Base-by-base conservation (phyloP, 2,113 vertebrate genomes). In the Callithrix jacchus region DNA sequence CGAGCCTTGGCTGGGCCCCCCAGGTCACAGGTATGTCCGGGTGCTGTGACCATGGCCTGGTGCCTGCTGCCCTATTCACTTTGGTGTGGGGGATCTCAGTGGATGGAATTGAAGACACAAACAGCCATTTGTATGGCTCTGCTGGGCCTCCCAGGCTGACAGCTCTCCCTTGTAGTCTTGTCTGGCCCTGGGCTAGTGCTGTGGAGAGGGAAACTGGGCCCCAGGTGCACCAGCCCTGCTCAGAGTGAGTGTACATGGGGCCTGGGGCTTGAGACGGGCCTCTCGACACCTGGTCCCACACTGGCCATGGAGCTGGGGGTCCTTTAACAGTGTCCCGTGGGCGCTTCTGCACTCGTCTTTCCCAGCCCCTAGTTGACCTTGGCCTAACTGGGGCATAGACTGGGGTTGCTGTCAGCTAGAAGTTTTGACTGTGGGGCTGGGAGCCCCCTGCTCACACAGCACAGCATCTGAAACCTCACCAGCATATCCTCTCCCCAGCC, bases 31-130 rank as follows among this genome's bases (percentile, higher is more conserved):
- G 30, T 10, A 20, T 0, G 0, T 64, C 5, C 0, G 3, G 45
- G 42, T 25, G 35, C 45, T 56, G 10, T 37, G 32, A 35, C 42
- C 0, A 0, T 20, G 16, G 32, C 56, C 70, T 1, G 1, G n/a
- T 0, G 0, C 49, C 84, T 54, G 45, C 27, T 52, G 52, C 13
- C 84, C 68, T 2, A 1, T 17, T 47, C 11, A 13, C 52, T 8
- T 30, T 18, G 58, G 25, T 21, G 20, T 35, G 47, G 30, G 21
- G 18, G 42, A 11, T 32, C 54, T 12, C 17, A 64, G 20, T 0
- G 12, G 79, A 37, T 5, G 8, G 12, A 42, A 30, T 11, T 54
- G 64, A 58, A 40, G 58, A 47, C 18, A 16, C 42, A 25, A 32
- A 56, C 83, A 56, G 32, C 56, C 61, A 1, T 40, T 79, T 21